These are phyloP conservation scores for Cranoglanis bouderius DNA, from an alignment of 2,113 vertebrate genomes.

Conservation along the genomic window DNA sequence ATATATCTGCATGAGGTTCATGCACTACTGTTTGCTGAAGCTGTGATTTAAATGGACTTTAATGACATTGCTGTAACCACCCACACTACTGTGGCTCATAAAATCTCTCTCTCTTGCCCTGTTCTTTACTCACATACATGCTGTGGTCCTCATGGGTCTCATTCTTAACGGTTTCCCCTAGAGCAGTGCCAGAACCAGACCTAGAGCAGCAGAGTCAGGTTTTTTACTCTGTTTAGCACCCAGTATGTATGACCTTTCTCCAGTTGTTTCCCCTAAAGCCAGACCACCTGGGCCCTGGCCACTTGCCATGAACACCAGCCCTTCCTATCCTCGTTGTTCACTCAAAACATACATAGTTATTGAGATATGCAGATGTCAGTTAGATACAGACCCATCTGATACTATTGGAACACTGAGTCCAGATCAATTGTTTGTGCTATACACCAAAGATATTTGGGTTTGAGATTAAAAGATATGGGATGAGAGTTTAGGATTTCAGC, in stretches of 20 bases:
- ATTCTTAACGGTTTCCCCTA: background rate
- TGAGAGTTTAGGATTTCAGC: no score
- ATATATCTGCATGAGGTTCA: slow-evolving; percentile 13
- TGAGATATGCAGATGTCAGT: background rate
- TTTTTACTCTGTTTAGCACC: background rate
- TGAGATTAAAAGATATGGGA: no score
- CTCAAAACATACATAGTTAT: background rate
- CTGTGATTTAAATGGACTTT: slow-evolving; percentile 34
- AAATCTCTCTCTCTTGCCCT: background rate
- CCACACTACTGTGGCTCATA: slow-evolving; percentile 15
- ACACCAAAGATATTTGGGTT: no score
- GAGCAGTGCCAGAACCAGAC: slow-evolving; percentile 9
- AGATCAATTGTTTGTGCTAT: no score
- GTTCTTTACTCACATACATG: slow-evolving; percentile 15
- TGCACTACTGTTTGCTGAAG: slow-evolving; percentile 12
- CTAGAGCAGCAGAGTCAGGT: background rate
- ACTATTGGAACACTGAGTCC: no score
- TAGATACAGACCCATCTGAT: background rate
- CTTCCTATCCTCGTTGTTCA: background rate
- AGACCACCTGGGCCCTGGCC: background rate
- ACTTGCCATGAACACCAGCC: background rate
- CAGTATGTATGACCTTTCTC: slow-evolving; percentile 13
- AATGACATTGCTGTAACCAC: slow-evolving; percentile 19
- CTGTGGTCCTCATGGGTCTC: background rate
- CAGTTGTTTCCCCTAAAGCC: background rate